Evolutionary conservation across 1,140 invertebrate genomes (phyloP).

Genomic region (Cherax destructor): DNA sequence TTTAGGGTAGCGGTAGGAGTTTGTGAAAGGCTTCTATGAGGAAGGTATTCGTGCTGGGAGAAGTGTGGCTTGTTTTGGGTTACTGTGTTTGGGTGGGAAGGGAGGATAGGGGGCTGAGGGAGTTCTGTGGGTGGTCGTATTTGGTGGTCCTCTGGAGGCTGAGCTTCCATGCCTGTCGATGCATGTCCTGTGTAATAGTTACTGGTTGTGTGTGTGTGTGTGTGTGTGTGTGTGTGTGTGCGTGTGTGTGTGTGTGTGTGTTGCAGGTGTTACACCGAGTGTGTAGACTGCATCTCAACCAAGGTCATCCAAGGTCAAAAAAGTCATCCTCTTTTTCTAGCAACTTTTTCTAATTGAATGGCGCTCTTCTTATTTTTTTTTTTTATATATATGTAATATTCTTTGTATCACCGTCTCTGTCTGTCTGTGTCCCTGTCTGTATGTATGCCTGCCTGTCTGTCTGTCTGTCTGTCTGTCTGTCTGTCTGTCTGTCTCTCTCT

Average conservation of each 20-base stretch:
- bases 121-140: no score
- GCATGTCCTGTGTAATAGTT: no score
- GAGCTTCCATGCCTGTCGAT: no score
- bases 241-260: background rate
- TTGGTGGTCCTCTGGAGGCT: no score
- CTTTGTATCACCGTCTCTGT: background rate
- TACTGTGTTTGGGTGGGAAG: no score
- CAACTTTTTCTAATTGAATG: background rate
- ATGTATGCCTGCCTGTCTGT: background rate
- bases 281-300: background rate
- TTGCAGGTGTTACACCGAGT: no score
- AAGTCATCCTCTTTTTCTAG: background rate
- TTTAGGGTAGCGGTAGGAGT: no score
- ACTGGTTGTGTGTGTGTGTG: background rate
- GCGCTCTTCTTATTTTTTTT: background rate
- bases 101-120: no score
- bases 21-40: no score
- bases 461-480: slow-evolving; percentile 17
- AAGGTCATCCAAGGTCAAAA: background rate
- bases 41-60: no score
- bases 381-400: slow-evolving; percentile 3
- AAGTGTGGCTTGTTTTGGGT: no score
- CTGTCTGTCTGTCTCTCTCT: slow-evolving; percentile 9
- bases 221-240: background rate
- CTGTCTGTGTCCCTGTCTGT: no score